These are phyloP conservation scores for Steinernema khuongi DNA, from an alignment of 1,140 invertebrate species.

Conservation along the genomic window DNA sequence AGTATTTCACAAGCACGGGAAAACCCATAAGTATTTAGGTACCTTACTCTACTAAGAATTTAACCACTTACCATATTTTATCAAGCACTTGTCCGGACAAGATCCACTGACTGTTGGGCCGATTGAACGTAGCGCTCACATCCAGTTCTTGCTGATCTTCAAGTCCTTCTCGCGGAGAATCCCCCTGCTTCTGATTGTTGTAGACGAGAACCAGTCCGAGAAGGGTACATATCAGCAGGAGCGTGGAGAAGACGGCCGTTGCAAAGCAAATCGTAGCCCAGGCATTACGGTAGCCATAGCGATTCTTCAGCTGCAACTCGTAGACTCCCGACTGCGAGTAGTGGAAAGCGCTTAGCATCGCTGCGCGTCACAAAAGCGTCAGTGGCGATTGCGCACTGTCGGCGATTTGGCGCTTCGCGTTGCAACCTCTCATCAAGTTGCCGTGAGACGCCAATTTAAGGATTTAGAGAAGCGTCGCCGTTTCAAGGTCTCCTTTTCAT, in stretches of 20 bases:
- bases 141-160: not conserved
- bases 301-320: not conserved
- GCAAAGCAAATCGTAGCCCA: conserved; percentile 2
- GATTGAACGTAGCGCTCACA: not conserved
- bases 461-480: not conserved
- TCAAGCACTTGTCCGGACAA: not conserved
- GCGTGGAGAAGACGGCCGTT: not conserved
- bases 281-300: not conserved
- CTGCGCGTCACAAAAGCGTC: too few relatives aligned
- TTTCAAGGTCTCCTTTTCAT: not conserved
- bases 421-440: not conserved
- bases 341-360: conserved; percentile 11
- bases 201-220: not conserved
- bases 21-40: too few relatives aligned
- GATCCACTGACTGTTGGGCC: not conserved
- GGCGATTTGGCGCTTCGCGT: not conserved
- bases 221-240: not conserved
- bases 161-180: not conserved
- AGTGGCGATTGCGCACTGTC: too few relatives aligned
- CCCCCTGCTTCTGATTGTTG: not conserved
- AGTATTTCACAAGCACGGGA: too few relatives aligned
- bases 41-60: too few relatives aligned
- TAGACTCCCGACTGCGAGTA: conserved; percentile 4
- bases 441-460: conserved; percentile 8
- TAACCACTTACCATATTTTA: not conserved